Conservation (phyloP, 2,888 invertebrate genomes). For the Pandemis corylana region DNA sequence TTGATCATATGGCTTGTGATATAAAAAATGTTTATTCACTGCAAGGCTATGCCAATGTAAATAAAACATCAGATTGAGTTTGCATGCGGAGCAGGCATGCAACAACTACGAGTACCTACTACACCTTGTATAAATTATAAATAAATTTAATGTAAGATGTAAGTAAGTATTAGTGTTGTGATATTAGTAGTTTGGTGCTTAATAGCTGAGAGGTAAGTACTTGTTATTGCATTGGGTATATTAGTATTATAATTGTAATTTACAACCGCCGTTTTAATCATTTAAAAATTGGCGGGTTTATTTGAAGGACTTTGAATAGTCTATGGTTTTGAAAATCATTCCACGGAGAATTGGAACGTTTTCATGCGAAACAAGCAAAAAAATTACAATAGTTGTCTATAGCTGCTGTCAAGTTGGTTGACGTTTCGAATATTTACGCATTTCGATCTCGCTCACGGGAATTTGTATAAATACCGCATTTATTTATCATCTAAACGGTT, state of each 20-base stretch:
- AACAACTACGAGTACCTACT: no score
- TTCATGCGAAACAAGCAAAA: not conserved
- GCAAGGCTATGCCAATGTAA: no score
- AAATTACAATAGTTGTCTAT: slow-evolving; percentile 27
- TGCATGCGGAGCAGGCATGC: no score
- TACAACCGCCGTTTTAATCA: not conserved
- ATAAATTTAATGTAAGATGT: no score
- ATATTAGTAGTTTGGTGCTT: no score
- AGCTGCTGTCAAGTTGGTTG: slow-evolving; percentile 55
- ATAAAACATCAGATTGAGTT: no score
- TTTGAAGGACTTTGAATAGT: not conserved
- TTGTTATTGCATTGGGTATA: not conserved
- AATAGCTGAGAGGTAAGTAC: not conserved
- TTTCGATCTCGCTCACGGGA: slow-evolving; percentile 49
- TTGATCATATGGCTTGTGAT: no score
- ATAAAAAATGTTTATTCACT: no score
- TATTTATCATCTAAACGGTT: slow-evolving; percentile 22
- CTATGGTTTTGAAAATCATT: not conserved
- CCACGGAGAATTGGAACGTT: not conserved
- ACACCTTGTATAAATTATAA: no score
- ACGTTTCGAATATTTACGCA: slow-evolving; percentile 55
- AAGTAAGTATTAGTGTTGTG: no score
- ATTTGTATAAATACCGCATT: slow-evolving; percentile 44
- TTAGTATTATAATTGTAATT: slow-evolving; percentile 1
- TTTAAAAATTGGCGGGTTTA: slow-evolving; percentile 19